A percentile compares a stretch with the other conserved stretches of the same genome.
These are phyloP conservation scores for Megaceryle torquata DNA, from an alignment of 2,113 vertebrate species.

Conservation along the genomic window DNA sequence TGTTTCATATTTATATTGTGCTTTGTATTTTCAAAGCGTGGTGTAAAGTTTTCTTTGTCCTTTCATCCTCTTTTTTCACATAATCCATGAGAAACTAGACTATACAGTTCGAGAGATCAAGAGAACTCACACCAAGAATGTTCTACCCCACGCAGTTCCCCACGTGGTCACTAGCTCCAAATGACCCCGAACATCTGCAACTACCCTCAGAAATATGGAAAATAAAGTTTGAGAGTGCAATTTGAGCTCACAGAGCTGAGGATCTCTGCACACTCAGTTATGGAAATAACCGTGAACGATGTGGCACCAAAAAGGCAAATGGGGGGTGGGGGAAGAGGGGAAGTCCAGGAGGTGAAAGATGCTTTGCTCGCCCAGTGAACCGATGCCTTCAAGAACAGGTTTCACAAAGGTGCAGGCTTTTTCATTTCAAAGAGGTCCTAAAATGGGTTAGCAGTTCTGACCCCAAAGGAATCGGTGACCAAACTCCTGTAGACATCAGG, in stretches of 20 bases:
- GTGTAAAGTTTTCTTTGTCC: neutral
- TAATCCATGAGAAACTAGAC: neutral
- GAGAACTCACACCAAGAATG: neutral
- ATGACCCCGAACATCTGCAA: neutral
- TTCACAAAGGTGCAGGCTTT: neutral
- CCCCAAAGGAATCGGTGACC: neutral
- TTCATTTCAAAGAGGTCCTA: neutral
- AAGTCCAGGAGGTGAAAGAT: neutral
- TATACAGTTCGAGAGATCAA: neutral
- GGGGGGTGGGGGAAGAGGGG: fast-evolving
- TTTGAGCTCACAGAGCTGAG: neutral
- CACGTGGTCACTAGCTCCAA: neutral
- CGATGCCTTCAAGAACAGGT: fast-evolving
- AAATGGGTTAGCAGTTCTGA: neutral
- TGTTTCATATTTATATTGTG: neutral
- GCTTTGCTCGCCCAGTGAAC: neutral
- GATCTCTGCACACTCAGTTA: neutral
- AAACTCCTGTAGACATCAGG: neutral
- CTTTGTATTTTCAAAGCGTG: neutral
- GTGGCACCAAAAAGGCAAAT: neutral
- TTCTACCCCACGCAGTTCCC: neutral
- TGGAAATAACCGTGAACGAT: neutral
- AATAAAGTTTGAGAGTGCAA: neutral
- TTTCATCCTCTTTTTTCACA: neutral
- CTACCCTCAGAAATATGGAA: neutral